These are phyloP conservation scores for Rhodeus uyekii DNA, from an alignment of 2,797 vertebrate genomes.

Conservation along the genomic window DNA sequence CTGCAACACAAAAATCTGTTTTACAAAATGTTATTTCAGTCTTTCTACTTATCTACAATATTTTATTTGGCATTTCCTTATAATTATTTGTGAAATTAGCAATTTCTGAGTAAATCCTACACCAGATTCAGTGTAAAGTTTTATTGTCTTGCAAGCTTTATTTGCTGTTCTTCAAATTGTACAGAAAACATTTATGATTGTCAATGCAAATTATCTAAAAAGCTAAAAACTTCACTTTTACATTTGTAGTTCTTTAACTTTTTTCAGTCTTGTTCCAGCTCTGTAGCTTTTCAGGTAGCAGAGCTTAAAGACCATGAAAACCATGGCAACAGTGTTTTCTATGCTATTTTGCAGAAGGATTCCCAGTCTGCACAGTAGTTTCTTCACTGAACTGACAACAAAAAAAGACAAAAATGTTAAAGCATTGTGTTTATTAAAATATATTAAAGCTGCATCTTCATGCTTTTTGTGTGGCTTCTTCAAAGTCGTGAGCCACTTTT, in stretches of 20 bases:
- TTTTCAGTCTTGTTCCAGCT: background rate
- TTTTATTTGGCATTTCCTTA: background rate
- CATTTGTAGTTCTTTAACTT: background rate
- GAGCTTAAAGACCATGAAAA: conserved; percentile 27
- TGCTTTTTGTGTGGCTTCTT: background rate
- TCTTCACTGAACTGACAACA: background rate
- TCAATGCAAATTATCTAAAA: background rate
- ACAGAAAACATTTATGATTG: background rate
- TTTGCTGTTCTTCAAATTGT: background rate
- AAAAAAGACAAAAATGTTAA: background rate
- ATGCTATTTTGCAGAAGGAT: conserved; percentile 12
- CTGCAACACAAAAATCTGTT: background rate
- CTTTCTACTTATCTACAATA: background rate
- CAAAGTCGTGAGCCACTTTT: background rate
- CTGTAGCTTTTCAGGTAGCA: conserved; percentile 1
- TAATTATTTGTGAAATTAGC: background rate
- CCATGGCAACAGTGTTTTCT: conserved; percentile 44
- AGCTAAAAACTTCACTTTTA: background rate
- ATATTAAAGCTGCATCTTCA: background rate
- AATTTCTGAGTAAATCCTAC: background rate
- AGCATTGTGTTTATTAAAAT: background rate
- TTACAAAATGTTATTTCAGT: background rate
- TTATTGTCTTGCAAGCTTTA: too few relatives aligned
- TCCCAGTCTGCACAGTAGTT: conserved; percentile 6
- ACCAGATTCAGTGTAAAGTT: background rate